These are phyloP conservation scores for Plectrocnemia conspersa DNA, from an alignment of 1,140 invertebrate genomes.

Conservation along the genomic window DNA sequence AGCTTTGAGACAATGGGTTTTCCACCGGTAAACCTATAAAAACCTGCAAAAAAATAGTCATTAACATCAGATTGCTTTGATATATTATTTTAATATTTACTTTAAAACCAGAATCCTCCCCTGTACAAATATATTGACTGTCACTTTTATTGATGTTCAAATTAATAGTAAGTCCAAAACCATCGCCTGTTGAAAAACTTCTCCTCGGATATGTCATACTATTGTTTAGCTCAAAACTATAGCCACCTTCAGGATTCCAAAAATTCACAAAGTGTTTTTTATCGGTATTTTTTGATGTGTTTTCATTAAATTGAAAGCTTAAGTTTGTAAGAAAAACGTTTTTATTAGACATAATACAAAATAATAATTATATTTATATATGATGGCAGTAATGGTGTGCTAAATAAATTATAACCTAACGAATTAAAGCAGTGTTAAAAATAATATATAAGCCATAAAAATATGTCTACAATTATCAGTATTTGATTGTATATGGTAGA, in stretches of 20 bases:
- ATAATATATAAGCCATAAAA: no score
- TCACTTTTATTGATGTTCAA: slow-evolving; percentile 44
- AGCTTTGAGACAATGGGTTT: slow-evolving; percentile 42
- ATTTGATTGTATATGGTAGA: no score
- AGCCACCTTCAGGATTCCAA: slow-evolving; percentile 41
- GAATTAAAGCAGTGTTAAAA: no score
- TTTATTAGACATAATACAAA: not conserved
- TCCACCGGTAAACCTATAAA: slow-evolving; percentile 44
- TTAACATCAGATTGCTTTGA: not conserved
- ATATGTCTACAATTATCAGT: no score
- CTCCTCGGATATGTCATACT: slow-evolving; percentile 31
- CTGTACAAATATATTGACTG: slow-evolving; percentile 45
- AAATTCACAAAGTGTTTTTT: slow-evolving; percentile 17
- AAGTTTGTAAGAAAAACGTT: not conserved
- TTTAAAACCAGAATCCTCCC: slow-evolving; percentile 44
- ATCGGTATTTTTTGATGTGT: slow-evolving; percentile 1
- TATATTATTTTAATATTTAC: slow-evolving; percentile 33
- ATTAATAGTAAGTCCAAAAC: slow-evolving; percentile 42
- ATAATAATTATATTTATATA: not conserved
- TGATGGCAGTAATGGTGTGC: no score
- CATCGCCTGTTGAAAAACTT: slow-evolving; percentile 44
- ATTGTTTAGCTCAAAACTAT: slow-evolving; percentile 3
- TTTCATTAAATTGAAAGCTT: not conserved
- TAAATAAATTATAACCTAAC: no score
- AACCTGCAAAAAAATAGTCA: slow-evolving; percentile 36